Evolutionary conservation across 37 sponge, comb jelly and placozoan species (phyloP), one percentile per base, ranked within the genome.

Genomic region (Axinella damicornis): DNA sequence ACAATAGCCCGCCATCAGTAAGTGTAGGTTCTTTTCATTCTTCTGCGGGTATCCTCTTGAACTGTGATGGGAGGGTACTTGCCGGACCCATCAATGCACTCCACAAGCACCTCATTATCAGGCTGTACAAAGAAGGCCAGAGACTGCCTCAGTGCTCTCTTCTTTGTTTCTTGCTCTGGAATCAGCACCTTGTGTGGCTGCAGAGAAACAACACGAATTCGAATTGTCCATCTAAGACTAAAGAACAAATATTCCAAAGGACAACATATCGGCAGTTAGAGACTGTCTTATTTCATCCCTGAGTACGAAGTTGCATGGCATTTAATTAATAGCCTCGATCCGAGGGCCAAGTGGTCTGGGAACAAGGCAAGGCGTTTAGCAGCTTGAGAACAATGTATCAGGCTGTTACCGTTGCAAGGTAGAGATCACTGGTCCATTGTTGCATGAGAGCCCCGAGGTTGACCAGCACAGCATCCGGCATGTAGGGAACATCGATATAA

Each of bases 361-460:
- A n/a, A n/a, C n/a, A n/a, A n/a, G n/a, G n/a, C n/a, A n/a, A n/a
- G n/a, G n/a, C n/a, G n/a, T n/a, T n/a, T n/a, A n/a, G n/a, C n/a
- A n/a, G n/a, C n/a, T n/a, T n/a, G n/a, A n/a, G n/a, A n/a, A n/a
- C n/a, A n/a, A n/a, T n/a, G n/a, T 12, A 12, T 46, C 46, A 75
- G 20, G 33, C 69, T n/a, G n/a, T 58, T 57, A 84, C 81, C 19
- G 92, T 86, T 13, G 92, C 92, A 24, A 60, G 52, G 87, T 91
- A 91, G 30, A 24, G 60, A 56, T 91, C 92, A 27, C 73, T 67
- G 28, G 92, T 91, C 92, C 92, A 91, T 0, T 81, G 53, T 33
- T 86, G 83, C 92, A 91, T 91, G n/a, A 91, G 87, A 55, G 83
- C 87, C 69, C 92, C 92, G 59, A 91, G 63, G 81, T 91, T 91